Base-by-base conservation (phyloP, 1,140 invertebrate genomes). In the Drosophila lacteicornis region DNA sequence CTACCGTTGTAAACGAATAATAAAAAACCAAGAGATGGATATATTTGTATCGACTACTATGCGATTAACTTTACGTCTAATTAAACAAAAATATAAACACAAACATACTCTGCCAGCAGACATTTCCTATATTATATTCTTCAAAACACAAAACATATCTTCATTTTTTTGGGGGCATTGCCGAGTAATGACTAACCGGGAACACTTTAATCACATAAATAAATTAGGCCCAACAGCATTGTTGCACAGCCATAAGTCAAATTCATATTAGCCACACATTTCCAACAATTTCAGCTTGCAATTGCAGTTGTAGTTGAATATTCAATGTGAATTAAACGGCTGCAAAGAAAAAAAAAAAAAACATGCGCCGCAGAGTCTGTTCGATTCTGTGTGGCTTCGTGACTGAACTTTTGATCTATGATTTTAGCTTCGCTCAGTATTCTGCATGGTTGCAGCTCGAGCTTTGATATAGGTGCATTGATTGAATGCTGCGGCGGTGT, bases 361-460 rank as follows among this genome's bases (percentile, higher is more conserved):
- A 67, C 66, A 73, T 80, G 82, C 80, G 76, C 71, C 67, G 60
- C 40, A 58, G 46, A 62, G 83, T 87, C 75, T 87, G 56, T 66
- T 56, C 46, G 74, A 74, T 86, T 86, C 80, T 86, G 75, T 82
- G 80, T 76, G 73, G 67, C 43, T 77, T 86, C 83, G 83, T 86
- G 83, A 86, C 83, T 86, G 83, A 86, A 88, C 83, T 86, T 74
- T 86, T 86, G 83, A 86, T 86, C 83, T 83, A 60, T 51, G 84
- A 80, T 59, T 73, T 73, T 55, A 30, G 69, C 58, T 59, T 45
- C 17, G 67, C 51, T 73, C 66, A 33, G 69, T 73, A 42, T 59
- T 73, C 67, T 55, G 67, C 57, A 50, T 43, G 43, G 38, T 36
- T 42, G 5, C 60, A 50, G 76, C 66, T 62, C 42, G 56, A 83